Evolutionary conservation across 1,140 invertebrate genomes (phyloP).

Genomic region (Agrilus planipennis): DNA sequence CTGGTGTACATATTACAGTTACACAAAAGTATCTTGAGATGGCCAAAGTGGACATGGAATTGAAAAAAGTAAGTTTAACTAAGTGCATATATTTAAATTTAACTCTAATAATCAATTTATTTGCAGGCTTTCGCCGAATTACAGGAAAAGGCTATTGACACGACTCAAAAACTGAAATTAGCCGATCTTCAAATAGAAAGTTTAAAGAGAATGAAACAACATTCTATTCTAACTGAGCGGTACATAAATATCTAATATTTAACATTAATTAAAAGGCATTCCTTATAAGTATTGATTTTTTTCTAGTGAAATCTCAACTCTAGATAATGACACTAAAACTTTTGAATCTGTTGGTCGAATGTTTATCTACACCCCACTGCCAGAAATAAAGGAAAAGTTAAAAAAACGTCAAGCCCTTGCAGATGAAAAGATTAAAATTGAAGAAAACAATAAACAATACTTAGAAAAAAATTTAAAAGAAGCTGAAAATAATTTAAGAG

Average conservation of each 20-base stretch:
- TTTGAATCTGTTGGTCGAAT: constrained; percentile 75
- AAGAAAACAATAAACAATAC: constrained; percentile 64
- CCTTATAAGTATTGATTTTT: constrained; percentile 13
- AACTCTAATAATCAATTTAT: constrained; percentile 5
- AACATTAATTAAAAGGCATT: constrained; percentile 3
- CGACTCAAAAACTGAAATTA: constrained; percentile 65
- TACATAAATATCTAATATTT: constrained; percentile 19
- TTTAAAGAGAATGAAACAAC: constrained; percentile 53
- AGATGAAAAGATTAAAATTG: constrained; percentile 57
- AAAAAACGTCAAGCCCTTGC: constrained; percentile 45
- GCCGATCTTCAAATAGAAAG: constrained; percentile 68
- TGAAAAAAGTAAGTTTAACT: constrained; percentile 27
- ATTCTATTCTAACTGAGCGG: constrained; percentile 58
- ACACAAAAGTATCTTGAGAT: constrained; percentile 15
- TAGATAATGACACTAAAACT: constrained; percentile 24
- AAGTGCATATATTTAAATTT: constrained; percentile 8
- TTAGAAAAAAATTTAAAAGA: constrained; percentile 70
- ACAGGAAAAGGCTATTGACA: constrained; percentile 72
- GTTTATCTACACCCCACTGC: constrained; percentile 62
- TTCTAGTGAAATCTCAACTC: constrained; percentile 29
- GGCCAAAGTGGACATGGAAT: constrained; percentile 32
- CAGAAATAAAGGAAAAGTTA: constrained; percentile 51
- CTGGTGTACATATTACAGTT: too few relatives aligned
- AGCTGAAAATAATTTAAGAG: constrained; percentile 71
- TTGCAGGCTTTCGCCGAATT: constrained; percentile 67